phyloP scores from a whole-genome alignment of 2,113 vertebrate genomes.

The Mormyrus lacerda region DNA sequence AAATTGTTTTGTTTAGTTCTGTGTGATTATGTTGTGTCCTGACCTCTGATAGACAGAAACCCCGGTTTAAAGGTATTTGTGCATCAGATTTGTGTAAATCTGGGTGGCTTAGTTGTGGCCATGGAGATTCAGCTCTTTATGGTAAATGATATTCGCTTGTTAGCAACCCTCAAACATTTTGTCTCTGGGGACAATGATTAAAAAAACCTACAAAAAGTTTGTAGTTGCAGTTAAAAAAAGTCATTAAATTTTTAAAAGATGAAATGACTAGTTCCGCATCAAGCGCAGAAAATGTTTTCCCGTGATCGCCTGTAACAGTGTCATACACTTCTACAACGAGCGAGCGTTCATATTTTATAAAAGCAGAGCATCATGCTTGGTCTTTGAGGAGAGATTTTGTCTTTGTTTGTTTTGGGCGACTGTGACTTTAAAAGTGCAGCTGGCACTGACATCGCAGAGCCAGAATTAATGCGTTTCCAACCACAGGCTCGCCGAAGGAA shows the following conservation, averaged over 20 bases:
- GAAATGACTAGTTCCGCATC: background rate
- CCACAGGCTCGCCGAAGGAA: background rate
- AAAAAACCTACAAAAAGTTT: background rate
- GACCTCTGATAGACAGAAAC: background rate
- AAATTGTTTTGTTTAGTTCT: background rate
- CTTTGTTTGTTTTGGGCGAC: background rate
- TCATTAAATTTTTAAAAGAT: background rate
- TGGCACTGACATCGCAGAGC: background rate
- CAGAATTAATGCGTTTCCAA: constrained; percentile 4
- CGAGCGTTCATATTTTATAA: background rate
- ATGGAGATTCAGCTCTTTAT: background rate
- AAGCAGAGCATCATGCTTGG: background rate
- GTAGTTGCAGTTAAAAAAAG: background rate
- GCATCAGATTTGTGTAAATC: background rate
- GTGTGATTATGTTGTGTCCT: background rate
- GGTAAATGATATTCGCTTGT: background rate
- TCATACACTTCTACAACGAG: background rate
- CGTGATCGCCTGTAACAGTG: background rate
- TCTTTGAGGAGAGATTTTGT: background rate
- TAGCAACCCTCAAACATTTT: background rate
- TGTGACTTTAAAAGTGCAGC: background rate
- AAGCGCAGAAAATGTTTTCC: background rate
- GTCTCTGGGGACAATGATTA: background rate
- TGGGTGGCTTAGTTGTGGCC: background rate
- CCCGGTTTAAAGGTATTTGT: background rate